A percentile compares a stretch with the other conserved stretches of the same genome.
Evolutionary conservation across 2,113 vertebrate genomes (phyloP).

Genomic region (Rostratula benghalensis): DNA sequence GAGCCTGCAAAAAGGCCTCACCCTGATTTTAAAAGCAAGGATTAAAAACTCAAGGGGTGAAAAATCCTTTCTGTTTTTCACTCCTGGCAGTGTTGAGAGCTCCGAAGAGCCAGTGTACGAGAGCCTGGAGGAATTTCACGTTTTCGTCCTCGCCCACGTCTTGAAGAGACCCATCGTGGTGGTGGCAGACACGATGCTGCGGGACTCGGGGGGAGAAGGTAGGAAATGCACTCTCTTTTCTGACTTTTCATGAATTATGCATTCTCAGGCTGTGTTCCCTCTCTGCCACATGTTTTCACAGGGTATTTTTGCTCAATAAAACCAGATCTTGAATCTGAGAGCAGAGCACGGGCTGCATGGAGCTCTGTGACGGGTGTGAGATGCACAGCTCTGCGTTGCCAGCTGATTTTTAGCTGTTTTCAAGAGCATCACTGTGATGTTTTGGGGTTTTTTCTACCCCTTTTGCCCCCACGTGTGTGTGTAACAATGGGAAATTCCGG

Average conservation of each 20-base stretch:
- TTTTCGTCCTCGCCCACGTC: conserved; percentile 94
- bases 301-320: rapidly evolving
- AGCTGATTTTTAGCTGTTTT: rapidly evolving
- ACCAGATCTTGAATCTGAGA: rapidly evolving
- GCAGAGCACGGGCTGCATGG: rapidly evolving
- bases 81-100: conserved; percentile 79
- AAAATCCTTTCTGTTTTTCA: rapidly evolving
- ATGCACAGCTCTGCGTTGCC: rapidly evolving
- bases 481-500: neutral
- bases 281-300: rapidly evolving
- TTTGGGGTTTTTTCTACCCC: neutral
- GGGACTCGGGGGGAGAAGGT: conserved; percentile 97
- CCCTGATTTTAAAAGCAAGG: rapidly evolving
- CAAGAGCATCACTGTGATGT: rapidly evolving
- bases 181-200: conserved; percentile 96
- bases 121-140: conserved; percentile 96
- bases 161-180: conserved; percentile 92
- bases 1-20: neutral
- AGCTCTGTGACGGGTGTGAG: rapidly evolving
- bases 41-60: rapidly evolving
- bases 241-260: rapidly evolving
- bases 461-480: rapidly evolving
- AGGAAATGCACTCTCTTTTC: neutral
- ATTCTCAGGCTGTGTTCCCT: rapidly evolving
- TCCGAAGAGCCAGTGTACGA: conserved; percentile 95